Evolutionary conservation across 2,113 vertebrate genomes (phyloP), one percentile per base, ranked within the genome.

Genomic region (Oxygymnocypris stewartii): DNA sequence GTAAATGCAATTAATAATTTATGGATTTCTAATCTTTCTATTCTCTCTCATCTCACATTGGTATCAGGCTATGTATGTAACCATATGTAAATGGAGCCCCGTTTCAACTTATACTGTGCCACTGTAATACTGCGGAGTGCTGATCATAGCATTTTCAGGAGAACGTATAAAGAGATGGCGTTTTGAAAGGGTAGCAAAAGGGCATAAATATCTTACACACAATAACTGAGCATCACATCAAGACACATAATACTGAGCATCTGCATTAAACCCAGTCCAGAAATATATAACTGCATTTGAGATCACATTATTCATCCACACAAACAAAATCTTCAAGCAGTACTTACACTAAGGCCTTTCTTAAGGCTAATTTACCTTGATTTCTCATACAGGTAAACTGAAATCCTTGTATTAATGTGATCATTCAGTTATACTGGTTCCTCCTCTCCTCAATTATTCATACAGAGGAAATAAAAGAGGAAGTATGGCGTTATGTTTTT

Each of bases 201-300:
- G 47, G 14, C 44, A 71, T 51, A 71, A 49, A 20, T 69, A 82
- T 35, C 63, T 69, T 35, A 51, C 80, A 51, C 23, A 57, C 47
- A 40, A 74, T n/a, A 74, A 54, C 49, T 84, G n/a, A 84, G 31
- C 69, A 74, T 84, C 49, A 84, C 69, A 84, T 71, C 69, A 75
- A 84, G 49, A 84, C 82, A 74, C 63, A 80, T 57, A 59, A 84
- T 57, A 74, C 47, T 74, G 69, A 84, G 82, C 69, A 28, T 74
- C 69, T 84, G 69, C 69, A 18, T 84, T 57, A 84, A 74, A 31
- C 69, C 67, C 81, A 83, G 81, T 54, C 81, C 69, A 40, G 11
- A 71, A 74, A 84, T 74, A 74, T 84, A 84, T 25, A 84, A 74
- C 82, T 42, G 81, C 81, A 83, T 28, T 83, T 83, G 28, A 83